These are phyloP conservation scores for Cydia strobilella DNA, from an alignment of 1,140 invertebrate genomes.

Conservation along the genomic window DNA sequence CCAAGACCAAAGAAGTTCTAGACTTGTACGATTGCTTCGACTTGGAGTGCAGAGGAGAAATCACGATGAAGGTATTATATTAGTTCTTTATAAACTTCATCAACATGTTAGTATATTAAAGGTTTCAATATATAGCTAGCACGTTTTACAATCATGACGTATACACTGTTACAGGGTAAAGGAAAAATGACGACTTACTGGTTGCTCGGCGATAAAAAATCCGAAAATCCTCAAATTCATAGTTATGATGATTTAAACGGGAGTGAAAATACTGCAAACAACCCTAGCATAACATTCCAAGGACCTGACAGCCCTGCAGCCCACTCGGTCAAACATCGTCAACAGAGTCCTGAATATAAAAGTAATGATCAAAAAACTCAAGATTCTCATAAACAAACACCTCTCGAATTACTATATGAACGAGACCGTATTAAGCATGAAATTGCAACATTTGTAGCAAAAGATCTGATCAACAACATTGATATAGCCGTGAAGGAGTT, in stretches of 20 bases:
- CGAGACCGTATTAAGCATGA: slow-evolving; percentile 74
- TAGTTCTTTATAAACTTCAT: slow-evolving; percentile 26
- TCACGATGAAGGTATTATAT: slow-evolving; percentile 93
- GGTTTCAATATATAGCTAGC: no score
- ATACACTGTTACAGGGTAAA: slow-evolving; percentile 84
- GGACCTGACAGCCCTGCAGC: slow-evolving; percentile 72
- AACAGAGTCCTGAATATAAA: slow-evolving; percentile 60
- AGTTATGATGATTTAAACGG: slow-evolving; percentile 42
- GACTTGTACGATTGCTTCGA: slow-evolving; percentile 95
- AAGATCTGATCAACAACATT: slow-evolving; percentile 74
- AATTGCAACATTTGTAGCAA: slow-evolving; percentile 74
- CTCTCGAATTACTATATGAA: slow-evolving; percentile 60
- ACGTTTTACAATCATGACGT: no score
- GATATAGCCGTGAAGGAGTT: slow-evolving; percentile 71
- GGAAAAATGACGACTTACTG: slow-evolving; percentile 94
- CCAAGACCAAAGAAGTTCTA: slow-evolving; percentile 92
- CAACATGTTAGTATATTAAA: neutral
- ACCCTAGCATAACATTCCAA: slow-evolving; percentile 75
- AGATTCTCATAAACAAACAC: slow-evolving; percentile 41
- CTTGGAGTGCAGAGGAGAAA: slow-evolving; percentile 92
- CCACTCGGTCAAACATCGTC: slow-evolving; percentile 67
- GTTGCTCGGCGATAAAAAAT: slow-evolving; percentile 86
- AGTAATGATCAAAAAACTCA: slow-evolving; percentile 53
- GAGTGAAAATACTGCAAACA: slow-evolving; percentile 51
- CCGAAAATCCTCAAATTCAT: slow-evolving; percentile 38